Evolutionary conservation across 2,797 vertebrate species (phyloP).

Genomic region (Phyllotis vaccarum): DNA sequence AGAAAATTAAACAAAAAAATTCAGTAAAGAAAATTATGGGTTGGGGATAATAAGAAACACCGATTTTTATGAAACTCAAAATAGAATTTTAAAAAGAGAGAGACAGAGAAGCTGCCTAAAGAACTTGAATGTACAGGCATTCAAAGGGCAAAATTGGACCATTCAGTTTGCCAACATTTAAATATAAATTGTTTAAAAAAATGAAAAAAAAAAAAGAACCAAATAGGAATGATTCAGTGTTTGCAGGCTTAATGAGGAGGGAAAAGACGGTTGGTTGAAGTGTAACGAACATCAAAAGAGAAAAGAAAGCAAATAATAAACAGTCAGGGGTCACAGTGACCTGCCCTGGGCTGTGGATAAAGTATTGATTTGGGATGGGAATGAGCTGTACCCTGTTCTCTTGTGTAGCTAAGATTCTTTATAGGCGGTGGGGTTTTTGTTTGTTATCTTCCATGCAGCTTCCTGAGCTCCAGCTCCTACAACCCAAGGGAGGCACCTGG

Average conservation of each 20-base stretch:
- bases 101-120: slow-evolving; percentile 70
- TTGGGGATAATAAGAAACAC: slow-evolving; percentile 76
- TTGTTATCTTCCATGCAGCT: background rate
- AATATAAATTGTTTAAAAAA: slow-evolving; percentile 73
- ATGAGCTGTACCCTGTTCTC: slow-evolving; percentile 17
- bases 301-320: slow-evolving; percentile 67
- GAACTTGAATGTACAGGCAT: slow-evolving; percentile 67
- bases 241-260: slow-evolving; percentile 66
- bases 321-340: slow-evolving; percentile 69
- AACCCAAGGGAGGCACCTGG: background rate
- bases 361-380: slow-evolving; percentile 23
- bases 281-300: slow-evolving; percentile 73
- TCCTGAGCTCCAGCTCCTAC: background rate
- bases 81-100: slow-evolving; percentile 73
- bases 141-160: slow-evolving; percentile 79
- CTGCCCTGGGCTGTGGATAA: background rate
- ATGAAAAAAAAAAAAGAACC: slow-evolving; percentile 71
- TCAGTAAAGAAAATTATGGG: slow-evolving; percentile 83
- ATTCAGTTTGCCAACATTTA: slow-evolving; percentile 79
- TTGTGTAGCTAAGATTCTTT: background rate
- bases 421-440: background rate
- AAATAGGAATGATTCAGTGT: slow-evolving; percentile 77
- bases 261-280: slow-evolving; percentile 62
- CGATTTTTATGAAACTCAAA: slow-evolving; percentile 79
- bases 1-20: slow-evolving; percentile 85